Conservation (phyloP, 2,888 invertebrate species). For the Scrobipalpa atriplicella region DNA sequence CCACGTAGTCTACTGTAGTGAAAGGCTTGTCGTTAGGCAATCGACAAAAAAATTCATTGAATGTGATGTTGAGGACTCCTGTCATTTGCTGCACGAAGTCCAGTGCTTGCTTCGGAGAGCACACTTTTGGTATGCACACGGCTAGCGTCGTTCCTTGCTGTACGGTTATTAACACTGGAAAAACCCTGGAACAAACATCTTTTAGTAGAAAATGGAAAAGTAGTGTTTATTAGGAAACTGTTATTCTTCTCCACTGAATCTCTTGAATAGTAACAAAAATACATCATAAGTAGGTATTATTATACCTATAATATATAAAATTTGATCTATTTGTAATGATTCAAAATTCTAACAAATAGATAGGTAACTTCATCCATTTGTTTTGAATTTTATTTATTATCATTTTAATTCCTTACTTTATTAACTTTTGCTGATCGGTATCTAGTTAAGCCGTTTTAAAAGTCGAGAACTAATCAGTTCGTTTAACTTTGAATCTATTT, state of each 20-base stretch:
- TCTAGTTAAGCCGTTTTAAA: not conserved
- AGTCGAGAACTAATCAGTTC: not conserved
- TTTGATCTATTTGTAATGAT: too few relatives aligned
- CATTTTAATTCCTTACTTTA: not conserved
- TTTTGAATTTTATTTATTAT: not conserved
- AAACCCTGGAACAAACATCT: not conserved
- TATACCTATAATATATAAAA: too few relatives aligned
- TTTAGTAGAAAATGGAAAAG: too few relatives aligned
- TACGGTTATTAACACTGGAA: not conserved
- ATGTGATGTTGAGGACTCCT: slow-evolving; percentile 45
- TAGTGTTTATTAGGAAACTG: too few relatives aligned
- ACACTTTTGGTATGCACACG: slow-evolving; percentile 57
- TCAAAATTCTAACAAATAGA: too few relatives aligned
- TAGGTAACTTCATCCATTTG: not conserved
- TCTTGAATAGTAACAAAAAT: too few relatives aligned
- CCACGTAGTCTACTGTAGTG: slow-evolving; percentile 54
- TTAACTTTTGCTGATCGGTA: not conserved
- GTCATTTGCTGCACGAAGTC: slow-evolving; percentile 44
- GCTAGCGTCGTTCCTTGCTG: slow-evolving; percentile 40
- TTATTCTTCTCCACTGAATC: too few relatives aligned
- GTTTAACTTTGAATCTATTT: not conserved
- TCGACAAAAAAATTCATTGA: slow-evolving; percentile 54
- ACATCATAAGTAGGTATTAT: too few relatives aligned
- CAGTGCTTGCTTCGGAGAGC: slow-evolving; percentile 48
- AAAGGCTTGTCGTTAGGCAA: slow-evolving; percentile 61